A percentile compares a stretch with the other conserved stretches of the same genome.
phyloP scores from a whole-genome alignment of 2,797 vertebrate genomes.

The Pseudochromis fuscus region DNA sequence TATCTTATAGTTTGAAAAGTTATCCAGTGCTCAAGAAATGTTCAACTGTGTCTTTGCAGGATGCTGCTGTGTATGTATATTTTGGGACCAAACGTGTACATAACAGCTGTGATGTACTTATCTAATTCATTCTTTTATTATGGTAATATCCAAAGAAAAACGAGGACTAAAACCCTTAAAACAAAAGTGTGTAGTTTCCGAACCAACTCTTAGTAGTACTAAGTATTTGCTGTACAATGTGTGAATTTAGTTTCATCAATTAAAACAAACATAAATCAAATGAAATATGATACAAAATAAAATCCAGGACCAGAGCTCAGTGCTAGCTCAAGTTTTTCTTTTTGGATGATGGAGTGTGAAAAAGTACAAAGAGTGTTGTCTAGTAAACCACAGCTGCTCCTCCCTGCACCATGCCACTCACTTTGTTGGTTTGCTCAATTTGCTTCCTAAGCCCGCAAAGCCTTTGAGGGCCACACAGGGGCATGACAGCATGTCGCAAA shows the following conservation, averaged over 20 bases:
- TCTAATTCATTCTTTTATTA: background rate
- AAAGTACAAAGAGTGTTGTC: slow-evolving; percentile 69
- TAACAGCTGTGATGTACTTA: background rate
- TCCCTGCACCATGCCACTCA: slow-evolving; percentile 73
- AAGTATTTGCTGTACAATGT: background rate
- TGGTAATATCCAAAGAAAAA: background rate
- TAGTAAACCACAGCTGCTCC: slow-evolving; percentile 73
- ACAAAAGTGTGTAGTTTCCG: no score
- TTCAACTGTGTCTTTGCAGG: background rate
- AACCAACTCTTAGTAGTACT: no score
- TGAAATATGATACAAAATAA: no score
- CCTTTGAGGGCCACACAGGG: slow-evolving; percentile 73
- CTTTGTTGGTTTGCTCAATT: slow-evolving; percentile 79
- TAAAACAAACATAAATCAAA: no score
- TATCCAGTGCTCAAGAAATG: background rate
- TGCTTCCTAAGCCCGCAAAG: slow-evolving; percentile 76
- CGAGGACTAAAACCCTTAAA: no score
- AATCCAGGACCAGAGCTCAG: slow-evolving; percentile 5
- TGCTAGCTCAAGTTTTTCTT: slow-evolving; percentile 33
- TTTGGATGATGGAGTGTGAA: slow-evolving; percentile 47
- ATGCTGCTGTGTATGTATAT: background rate
- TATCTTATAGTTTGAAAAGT: background rate
- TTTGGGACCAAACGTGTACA: background rate
- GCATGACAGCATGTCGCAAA: slow-evolving; percentile 66
- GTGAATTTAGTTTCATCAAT: background rate